Evolutionary conservation across 2,888 invertebrate genomes (phyloP).

Genomic region (Lepidonotus clava): DNA sequence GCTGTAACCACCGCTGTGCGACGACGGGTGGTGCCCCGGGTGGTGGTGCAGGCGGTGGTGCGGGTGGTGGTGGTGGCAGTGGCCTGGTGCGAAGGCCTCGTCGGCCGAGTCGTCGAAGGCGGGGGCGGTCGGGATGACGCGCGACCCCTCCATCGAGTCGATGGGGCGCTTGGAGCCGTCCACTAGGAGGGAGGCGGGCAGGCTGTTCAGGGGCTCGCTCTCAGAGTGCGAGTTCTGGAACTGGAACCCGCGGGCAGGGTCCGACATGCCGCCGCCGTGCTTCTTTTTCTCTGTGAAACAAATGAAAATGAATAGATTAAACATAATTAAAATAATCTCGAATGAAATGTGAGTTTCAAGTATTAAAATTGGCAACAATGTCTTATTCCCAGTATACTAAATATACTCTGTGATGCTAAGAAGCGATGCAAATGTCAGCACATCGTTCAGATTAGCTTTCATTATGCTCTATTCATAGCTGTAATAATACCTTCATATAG

Average conservation of each 20-base stretch:
- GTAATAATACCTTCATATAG: too few relatives aligned
- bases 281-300: slow-evolving; percentile 41
- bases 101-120: slow-evolving; percentile 33
- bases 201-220: slow-evolving; percentile 25
- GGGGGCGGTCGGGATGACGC: slow-evolving; percentile 14
- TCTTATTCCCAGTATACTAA: too few relatives aligned
- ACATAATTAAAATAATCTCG: neutral
- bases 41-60: neutral
- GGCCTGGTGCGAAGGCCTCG: slow-evolving; percentile 27
- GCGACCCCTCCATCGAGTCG: neutral
- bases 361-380: neutral
- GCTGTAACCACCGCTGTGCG: neutral
- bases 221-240: slow-evolving; percentile 48
- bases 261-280: neutral
- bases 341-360: neutral
- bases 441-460: too few relatives aligned
- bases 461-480: too few relatives aligned
- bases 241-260: slow-evolving; percentile 19
- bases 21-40: neutral
- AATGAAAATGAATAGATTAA: too few relatives aligned
- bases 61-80: slow-evolving; percentile 38
- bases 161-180: slow-evolving; percentile 33
- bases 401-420: too few relatives aligned
- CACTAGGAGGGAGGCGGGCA: slow-evolving; percentile 12
- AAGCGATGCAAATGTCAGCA: too few relatives aligned